Conservation (phyloP, 2,888 invertebrate species). For the Drosophila falleni region DNA sequence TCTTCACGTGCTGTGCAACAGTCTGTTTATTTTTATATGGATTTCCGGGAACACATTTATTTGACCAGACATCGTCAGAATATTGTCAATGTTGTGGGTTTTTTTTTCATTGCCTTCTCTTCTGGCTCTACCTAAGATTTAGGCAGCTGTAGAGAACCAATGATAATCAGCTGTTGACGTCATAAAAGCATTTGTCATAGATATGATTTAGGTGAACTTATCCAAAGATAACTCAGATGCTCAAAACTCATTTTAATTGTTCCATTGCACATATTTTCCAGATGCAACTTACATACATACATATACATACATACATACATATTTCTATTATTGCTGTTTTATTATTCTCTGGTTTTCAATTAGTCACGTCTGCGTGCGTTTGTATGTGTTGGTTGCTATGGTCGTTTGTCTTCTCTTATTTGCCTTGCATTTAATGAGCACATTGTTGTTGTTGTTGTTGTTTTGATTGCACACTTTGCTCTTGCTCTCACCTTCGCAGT, state of each 20-base stretch:
- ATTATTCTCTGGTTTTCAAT: constrained; percentile 14
- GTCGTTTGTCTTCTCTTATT: constrained; percentile 35
- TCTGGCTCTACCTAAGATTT: constrained; percentile 3
- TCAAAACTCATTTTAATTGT: constrained; percentile 1
- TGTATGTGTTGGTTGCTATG: constrained; percentile 31
- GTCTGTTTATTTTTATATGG: constrained; percentile 58
- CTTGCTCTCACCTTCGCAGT: constrained; percentile 27
- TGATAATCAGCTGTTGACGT: constrained; percentile 17
- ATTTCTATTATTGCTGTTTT: background rate
- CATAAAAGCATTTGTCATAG: constrained; percentile 5
- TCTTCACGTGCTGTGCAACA: constrained; percentile 56
- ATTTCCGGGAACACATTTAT: constrained; percentile 58
- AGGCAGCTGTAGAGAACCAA: background rate
- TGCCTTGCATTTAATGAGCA: constrained; percentile 48
- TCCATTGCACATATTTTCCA: constrained; percentile 1
- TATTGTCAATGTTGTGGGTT: constrained; percentile 30
- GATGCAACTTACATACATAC: background rate
- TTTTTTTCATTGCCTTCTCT: constrained; percentile 18
- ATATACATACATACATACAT: too few species aligned
- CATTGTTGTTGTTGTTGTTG: constrained; percentile 38
- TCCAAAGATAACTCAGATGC: background rate
- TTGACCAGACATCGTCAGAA: constrained; percentile 11
- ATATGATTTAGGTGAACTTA: background rate
- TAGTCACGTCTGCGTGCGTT: constrained; percentile 18
- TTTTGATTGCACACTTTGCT: constrained; percentile 60